A percentile compares a stretch with the other conserved stretches of the same genome.
These are phyloP conservation scores for Calameuta idolon DNA, from an alignment of 2,888 invertebrate genomes.

Conservation along the genomic window DNA sequence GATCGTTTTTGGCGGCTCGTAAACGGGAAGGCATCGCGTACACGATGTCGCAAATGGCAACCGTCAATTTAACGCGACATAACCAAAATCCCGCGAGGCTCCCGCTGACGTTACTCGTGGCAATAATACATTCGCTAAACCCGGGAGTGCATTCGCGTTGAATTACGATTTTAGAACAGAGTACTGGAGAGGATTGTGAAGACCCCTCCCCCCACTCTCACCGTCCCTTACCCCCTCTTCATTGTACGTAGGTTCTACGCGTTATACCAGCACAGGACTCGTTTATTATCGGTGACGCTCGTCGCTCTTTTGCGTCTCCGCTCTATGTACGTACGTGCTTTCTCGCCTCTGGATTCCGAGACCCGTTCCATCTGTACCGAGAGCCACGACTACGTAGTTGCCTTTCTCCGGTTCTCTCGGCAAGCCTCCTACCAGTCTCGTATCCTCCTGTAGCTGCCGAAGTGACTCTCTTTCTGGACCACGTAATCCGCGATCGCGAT, in stretches of 20 bases:
- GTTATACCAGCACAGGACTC: neutral
- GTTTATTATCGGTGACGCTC: neutral
- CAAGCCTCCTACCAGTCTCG: neutral
- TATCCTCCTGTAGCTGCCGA: neutral
- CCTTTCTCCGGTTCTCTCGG: neutral
- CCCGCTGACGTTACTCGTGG: neutral
- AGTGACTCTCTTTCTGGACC: neutral
- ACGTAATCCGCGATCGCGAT: neutral
- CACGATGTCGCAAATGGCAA: neutral
- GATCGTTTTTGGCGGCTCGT: constrained; percentile 53
- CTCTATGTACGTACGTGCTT: neutral
- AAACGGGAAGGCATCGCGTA: constrained; percentile 3
- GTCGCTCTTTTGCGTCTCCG: neutral
- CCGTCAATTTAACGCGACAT: neutral
- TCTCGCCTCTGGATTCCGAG: neutral
- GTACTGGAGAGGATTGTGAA: neutral
- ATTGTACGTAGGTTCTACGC: neutral
- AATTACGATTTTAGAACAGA: neutral
- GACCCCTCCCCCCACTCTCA: too few species aligned
- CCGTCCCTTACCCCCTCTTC: neutral
- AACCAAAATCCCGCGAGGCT: neutral
- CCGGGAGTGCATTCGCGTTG: neutral
- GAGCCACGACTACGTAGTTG: neutral
- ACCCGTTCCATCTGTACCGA: neutral
- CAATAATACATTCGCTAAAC: neutral